These are phyloP conservation scores for Chironex yamaguchii DNA, from an alignment of 30 jellyfish, hydroid and myxozoan species.

Conservation along the genomic window DNA sequence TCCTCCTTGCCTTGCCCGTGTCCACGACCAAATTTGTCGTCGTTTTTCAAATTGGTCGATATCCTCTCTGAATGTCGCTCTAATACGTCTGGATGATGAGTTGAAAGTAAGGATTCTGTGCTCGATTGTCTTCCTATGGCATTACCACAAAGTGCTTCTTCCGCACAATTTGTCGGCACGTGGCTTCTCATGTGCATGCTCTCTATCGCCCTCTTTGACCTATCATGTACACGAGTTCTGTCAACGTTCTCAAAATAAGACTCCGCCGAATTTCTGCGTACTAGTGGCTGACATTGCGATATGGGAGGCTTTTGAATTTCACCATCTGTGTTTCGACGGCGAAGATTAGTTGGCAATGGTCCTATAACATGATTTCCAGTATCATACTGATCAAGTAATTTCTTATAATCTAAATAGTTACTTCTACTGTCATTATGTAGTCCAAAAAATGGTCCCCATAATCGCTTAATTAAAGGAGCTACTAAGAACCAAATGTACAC, in stretches of 20 bases:
- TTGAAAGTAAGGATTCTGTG: background rate
- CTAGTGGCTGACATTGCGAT: background rate
- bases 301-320: background rate
- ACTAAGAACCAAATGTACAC: conserved; percentile 92
- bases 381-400: background rate
- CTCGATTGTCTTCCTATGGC: background rate
- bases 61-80: background rate
- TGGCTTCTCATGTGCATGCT: background rate
- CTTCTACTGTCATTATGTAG: conserved; percentile 18
- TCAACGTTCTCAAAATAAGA: background rate
- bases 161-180: background rate
- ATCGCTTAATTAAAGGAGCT: conserved; percentile 76
- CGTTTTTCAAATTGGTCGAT: background rate
- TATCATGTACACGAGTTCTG: background rate
- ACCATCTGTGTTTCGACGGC: background rate
- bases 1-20: background rate
- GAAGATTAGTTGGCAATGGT: background rate
- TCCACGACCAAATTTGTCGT: background rate
- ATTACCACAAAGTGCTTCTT: background rate
- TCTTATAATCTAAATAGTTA: background rate
- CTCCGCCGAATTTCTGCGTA: background rate
- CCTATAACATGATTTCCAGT: background rate
- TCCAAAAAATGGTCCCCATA: conserved; percentile 98
- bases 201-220: background rate
- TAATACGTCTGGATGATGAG: background rate